Evolutionary conservation across 1,140 invertebrate genomes (phyloP), one percentile per base, ranked within the genome.

Genomic region (Cherax quadricarinatus): DNA sequence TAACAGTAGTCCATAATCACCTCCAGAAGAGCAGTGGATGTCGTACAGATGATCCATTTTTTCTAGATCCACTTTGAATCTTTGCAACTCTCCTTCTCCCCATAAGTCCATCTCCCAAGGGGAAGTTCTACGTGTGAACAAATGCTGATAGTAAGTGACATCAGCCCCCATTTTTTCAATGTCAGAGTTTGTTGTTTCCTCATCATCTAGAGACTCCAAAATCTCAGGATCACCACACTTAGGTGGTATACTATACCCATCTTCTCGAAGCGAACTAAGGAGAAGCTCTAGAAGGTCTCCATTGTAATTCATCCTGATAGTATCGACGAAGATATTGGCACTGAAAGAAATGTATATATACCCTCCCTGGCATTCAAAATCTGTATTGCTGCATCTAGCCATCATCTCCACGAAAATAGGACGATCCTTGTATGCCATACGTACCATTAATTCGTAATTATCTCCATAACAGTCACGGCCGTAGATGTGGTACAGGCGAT

Each of bases 1-100:
- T 30, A 70, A 60, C 87, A 89, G 18, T 3, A 88, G 21, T n/a
- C 66, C 79, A 24, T 57, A 86, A 4, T 73, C 24, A 66, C 30
- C 21, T 14, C 62, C 41, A 0, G 48, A 60, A 51, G 49, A 57
- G 41, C n/a, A 18, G 48, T 66, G 18, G 48, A 81, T 89, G 79
- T 82, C 48, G 62, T 89, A 89, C 57, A 82, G 80, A 16, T 79
- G 87, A 51, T 89, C 87, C 75, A 88, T 75, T n/a, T 82, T 6
- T 18, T 70, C 16, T 14, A 89, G 30, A 24, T n/a, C 57, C 16
- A 82, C 24, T 3, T 18, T 3, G 16, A 89, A 82, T 6, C 30
- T 1, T 1, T 89, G 51, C 6, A 89, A 30, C n/a, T 82, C 87
- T n/a, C 21, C 57, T 10, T 62, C 57, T 3, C 41, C 57, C 30